Base-by-base conservation (phyloP, 2,888 invertebrate species). In the Pyrrhosoma nymphula region DNA sequence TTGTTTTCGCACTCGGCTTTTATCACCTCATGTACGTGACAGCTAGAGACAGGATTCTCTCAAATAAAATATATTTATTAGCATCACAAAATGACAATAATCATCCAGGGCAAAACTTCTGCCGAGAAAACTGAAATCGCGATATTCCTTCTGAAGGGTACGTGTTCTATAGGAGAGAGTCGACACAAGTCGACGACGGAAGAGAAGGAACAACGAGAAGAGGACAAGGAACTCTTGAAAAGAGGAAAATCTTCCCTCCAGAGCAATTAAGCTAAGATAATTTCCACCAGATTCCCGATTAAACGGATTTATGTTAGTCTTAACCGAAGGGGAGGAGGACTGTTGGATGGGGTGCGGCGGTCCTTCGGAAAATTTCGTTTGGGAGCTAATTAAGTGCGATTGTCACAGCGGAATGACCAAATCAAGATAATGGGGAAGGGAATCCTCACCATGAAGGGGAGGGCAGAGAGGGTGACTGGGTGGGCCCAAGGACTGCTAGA, bases 251-350 rank as follows among this genome's bases (percentile, higher is more conserved):
- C 47, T 47, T 47, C 8, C 47, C 56, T 4, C n/a, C 56, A 90
- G 90, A 90, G 56, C 30, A 56, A 47, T 56, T 90, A 90, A 55
- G 56, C 39, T 2, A 89, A 89, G 47, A 55, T 89, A 89, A 56
- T 89, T 56, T 89, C 89, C 56, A 89, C 47, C 56, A 89, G 89
- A 56, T 89, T 55, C 26, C 47, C 26, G 47, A 89, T 55, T 89
- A 89, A 89, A 89, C 30, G 47, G 47, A 89, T 69, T 69, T 69
- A 69, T n/a, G 69, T n/a, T 26, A 26, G 69, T 69, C 69, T 26
- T n/a, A 69, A 26, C 20, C 69, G 8, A n/a, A 69, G 69, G n/a
- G 47, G 47, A 4, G 47, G 47, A 47, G 47, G 47, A 47, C 47
- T 47, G 2, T 47, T 0, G 69, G 69, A 69, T 26, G n/a, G 69